Evolutionary conservation across 1,140 invertebrate species (phyloP).

Genomic region (Ceratosolen solmsi): DNA sequence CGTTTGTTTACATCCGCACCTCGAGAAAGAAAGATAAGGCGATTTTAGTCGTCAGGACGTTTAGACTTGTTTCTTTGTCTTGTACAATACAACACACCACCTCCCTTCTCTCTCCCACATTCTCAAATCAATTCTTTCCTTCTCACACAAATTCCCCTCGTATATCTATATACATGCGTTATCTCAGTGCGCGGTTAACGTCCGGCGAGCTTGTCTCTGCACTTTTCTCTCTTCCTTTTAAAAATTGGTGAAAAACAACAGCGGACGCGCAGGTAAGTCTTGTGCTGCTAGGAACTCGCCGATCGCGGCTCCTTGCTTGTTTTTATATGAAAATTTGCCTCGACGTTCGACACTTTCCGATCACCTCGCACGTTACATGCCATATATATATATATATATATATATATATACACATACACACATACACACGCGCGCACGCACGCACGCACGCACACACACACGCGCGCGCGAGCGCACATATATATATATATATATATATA

Average conservation of each 20-base stretch:
- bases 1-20: conserved; percentile 42
- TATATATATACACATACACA: too few relatives aligned
- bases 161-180: conserved; percentile 5
- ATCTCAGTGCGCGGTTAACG: conserved; percentile 25
- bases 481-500: too few relatives aligned
- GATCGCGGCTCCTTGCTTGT: background rate
- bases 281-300: background rate
- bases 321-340: background rate
- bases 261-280: conserved; percentile 12
- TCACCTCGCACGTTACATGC: background rate
- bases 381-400: too few relatives aligned
- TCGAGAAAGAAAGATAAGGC: conserved; percentile 9
- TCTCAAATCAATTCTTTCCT: background rate
- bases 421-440: too few relatives aligned
- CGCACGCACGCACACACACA: too few relatives aligned
- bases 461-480: too few relatives aligned
- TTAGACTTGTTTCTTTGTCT: conserved; percentile 8
- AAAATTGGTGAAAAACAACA: background rate
- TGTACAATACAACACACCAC: background rate
- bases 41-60: background rate
- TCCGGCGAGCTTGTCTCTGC: conserved; percentile 4
- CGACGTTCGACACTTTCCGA: background rate
- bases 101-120: background rate
- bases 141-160: background rate
- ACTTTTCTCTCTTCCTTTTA: conserved; percentile 20